Conservation (phyloP, 1,140 invertebrate species). For the Tetragnatha versicolor region DNA sequence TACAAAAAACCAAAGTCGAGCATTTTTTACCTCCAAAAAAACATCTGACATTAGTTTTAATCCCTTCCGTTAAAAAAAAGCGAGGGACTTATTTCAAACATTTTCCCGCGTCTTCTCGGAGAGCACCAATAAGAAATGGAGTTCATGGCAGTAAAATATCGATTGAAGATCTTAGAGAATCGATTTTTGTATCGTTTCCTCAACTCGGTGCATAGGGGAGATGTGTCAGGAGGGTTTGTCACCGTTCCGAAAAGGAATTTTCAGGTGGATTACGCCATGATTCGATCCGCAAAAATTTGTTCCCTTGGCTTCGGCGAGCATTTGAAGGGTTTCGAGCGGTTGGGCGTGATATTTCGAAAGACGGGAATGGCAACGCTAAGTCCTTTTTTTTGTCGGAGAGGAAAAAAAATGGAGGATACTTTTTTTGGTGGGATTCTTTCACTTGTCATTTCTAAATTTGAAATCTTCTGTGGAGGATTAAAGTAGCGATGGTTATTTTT, state of each 20-base stretch:
- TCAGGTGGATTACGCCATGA: background rate
- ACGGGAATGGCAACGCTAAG: no score
- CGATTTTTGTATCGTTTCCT: conserved; percentile 26
- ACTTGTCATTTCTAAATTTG: no score
- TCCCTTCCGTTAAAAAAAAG: no score
- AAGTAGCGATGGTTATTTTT: no score
- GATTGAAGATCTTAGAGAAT: conserved; percentile 20
- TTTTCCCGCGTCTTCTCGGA: background rate
- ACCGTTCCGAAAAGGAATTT: background rate
- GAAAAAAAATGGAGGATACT: no score
- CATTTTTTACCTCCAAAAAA: no score
- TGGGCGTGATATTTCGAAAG: background rate
- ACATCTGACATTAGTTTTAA: no score
- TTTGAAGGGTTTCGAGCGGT: background rate
- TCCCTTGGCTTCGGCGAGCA: background rate
- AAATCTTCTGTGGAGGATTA: no score
- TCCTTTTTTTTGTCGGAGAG: no score
- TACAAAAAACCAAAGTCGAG: no score
- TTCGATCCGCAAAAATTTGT: background rate
- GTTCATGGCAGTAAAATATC: conserved; percentile 9
- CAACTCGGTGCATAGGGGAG: background rate
- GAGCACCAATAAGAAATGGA: background rate
- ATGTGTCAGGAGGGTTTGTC: conserved; percentile 18
- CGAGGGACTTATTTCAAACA: no score
- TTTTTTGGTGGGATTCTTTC: no score